Evolutionary conservation across 2,113 vertebrate species (phyloP).

Genomic region (Lontra canadensis): DNA sequence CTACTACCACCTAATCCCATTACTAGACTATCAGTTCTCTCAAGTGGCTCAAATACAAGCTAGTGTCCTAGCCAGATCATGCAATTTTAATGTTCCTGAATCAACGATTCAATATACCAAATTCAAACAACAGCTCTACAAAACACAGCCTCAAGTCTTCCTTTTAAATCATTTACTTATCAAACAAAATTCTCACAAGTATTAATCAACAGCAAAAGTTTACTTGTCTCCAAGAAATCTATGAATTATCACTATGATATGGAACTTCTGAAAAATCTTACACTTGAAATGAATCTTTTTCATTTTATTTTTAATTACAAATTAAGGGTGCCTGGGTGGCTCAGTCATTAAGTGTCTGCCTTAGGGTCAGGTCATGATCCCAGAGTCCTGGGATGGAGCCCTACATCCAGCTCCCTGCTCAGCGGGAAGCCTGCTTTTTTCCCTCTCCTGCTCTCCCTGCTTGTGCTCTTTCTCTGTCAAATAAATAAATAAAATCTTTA

Average conservation of each 20-base stretch:
- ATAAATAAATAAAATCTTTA: too few relatives aligned
- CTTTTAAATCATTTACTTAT: constrained; percentile 38
- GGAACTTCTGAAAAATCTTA: constrained; percentile 9
- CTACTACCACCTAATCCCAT: not conserved
- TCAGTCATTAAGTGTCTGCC: too few relatives aligned
- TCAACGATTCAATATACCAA: constrained; percentile 11
- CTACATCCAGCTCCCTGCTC: too few relatives aligned
- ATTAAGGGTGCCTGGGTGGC: not conserved
- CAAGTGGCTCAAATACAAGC: not conserved
- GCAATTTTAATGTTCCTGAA: constrained; percentile 33
- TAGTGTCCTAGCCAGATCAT: not conserved
- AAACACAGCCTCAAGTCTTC: not conserved
- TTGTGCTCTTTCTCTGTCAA: too few relatives aligned
- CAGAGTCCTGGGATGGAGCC: too few relatives aligned
- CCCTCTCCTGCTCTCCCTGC: too few relatives aligned
- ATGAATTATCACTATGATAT: constrained; percentile 1
- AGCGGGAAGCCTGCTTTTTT: too few relatives aligned
- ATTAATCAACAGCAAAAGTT: not conserved
- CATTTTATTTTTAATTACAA: not conserved
- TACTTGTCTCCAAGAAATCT: constrained; percentile 32
- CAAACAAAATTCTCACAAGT: not conserved
- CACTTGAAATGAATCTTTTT: not conserved
- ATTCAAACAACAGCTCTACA: constrained; percentile 31
- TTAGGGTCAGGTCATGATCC: too few relatives aligned
- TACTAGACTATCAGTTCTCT: constrained; percentile 1